phyloP scores from a whole-genome alignment of 1,140 invertebrate genomes.

The Homalodisca vitripennis region DNA sequence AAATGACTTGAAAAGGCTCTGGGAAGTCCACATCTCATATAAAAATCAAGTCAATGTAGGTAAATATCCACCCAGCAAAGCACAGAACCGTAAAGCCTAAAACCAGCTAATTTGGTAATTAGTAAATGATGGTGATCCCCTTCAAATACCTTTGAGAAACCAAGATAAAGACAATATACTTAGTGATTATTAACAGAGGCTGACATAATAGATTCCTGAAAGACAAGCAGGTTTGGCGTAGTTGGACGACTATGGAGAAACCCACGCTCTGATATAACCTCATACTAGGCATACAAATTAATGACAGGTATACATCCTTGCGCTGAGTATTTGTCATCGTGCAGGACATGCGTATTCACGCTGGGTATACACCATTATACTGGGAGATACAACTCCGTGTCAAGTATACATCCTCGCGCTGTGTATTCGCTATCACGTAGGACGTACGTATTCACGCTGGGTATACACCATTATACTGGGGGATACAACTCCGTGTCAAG shows the following conservation, averaged over 20 bases:
- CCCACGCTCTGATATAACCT: too few relatives aligned
- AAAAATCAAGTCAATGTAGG: not conserved
- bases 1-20: not conserved
- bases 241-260: conserved; percentile 30
- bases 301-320: too few relatives aligned
- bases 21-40: not conserved
- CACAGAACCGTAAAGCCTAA: conserved; percentile 15
- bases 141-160: conserved; percentile 34
- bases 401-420: too few relatives aligned
- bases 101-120: conserved; percentile 28
- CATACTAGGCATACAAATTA: too few relatives aligned
- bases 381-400: too few relatives aligned
- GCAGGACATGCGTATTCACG: too few relatives aligned
- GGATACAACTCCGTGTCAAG: too few relatives aligned
- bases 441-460: too few relatives aligned
- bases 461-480: too few relatives aligned
- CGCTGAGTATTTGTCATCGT: too few relatives aligned
- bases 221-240: conserved; percentile 26
- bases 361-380: too few relatives aligned
- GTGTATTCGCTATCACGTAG: too few relatives aligned
- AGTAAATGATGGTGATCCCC: conserved; percentile 31
- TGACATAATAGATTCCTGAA: conserved; percentile 25
- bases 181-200: conserved; percentile 16
- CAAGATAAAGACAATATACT: conserved; percentile 30
- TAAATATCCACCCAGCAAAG: not conserved